A percentile compares a stretch with the other conserved stretches of the same genome.
phyloP scores from a whole-genome alignment of 2,888 invertebrate genomes.

The Stegophylla sp. region DNA sequence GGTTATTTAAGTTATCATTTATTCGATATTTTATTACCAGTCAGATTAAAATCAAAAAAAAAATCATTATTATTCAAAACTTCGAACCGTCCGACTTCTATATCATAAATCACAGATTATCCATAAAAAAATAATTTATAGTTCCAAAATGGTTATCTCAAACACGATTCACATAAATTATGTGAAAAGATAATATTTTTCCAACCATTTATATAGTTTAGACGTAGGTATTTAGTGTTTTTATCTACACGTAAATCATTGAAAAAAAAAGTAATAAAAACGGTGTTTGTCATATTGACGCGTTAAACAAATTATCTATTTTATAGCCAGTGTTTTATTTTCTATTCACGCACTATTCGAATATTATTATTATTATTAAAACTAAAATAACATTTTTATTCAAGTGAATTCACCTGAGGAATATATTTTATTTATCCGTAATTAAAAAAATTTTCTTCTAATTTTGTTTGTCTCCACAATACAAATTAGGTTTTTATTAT shows the following conservation, averaged over 20 bases:
- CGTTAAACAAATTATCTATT: neutral
- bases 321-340: neutral
- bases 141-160: neutral
- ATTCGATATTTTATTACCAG: no score
- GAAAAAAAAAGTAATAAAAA: no score
- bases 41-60: neutral
- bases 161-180: neutral
- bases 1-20: no score
- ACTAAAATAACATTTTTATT: no score
- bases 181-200: neutral
- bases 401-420: no score
- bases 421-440: no score
- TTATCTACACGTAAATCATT: neutral
- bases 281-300: neutral
- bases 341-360: neutral
- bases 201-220: neutral
- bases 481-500: neutral
- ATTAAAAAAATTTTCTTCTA: no score
- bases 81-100: neutral
- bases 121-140: constrained; percentile 17
- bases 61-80: neutral
- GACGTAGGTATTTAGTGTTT: neutral
- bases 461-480: no score
- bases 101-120: constrained; percentile 6
- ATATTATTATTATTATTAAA: no score